A percentile compares a stretch with the other conserved stretches of the same genome.
These are phyloP conservation scores for Ochropacha duplaris DNA, from an alignment of 2,888 invertebrate genomes.

Conservation along the genomic window DNA sequence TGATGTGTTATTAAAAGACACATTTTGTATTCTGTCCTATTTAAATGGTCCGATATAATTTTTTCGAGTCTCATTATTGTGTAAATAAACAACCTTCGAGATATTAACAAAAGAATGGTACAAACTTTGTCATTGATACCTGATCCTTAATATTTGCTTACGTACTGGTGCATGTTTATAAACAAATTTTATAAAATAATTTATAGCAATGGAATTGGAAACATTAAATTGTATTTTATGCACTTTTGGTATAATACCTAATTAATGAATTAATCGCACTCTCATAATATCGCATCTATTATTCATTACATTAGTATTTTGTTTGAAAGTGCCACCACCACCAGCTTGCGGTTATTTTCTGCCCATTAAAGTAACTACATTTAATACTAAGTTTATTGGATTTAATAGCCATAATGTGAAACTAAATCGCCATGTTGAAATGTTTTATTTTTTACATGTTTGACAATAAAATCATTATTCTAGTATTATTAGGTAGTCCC, in stretches of 20 bases:
- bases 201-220: constrained; percentile 44
- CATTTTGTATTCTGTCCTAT: too few species aligned
- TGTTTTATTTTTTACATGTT: constrained; percentile 72
- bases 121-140: too few species aligned
- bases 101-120: neutral
- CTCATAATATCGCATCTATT: constrained; percentile 31
- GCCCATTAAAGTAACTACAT: neutral
- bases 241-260: constrained; percentile 42
- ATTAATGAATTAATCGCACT: constrained; percentile 41
- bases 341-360: constrained; percentile 6
- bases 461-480: constrained; percentile 76
- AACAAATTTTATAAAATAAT: neutral
- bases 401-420: constrained; percentile 14
- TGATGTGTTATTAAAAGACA: neutral
- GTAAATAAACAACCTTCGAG: neutral
- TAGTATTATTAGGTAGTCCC: constrained; percentile 73
- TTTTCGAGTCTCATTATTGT: neutral
- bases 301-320: constrained; percentile 18
- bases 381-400: constrained; percentile 13
- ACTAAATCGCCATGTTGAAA: constrained; percentile 43
- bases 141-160: neutral
- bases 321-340: neutral
- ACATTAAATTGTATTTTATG: constrained; percentile 47
- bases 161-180: constrained; percentile 2
- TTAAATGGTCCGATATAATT: neutral